phyloP scores from a whole-genome alignment of 1,140 invertebrate genomes.

The Chrysopa pallens region DNA sequence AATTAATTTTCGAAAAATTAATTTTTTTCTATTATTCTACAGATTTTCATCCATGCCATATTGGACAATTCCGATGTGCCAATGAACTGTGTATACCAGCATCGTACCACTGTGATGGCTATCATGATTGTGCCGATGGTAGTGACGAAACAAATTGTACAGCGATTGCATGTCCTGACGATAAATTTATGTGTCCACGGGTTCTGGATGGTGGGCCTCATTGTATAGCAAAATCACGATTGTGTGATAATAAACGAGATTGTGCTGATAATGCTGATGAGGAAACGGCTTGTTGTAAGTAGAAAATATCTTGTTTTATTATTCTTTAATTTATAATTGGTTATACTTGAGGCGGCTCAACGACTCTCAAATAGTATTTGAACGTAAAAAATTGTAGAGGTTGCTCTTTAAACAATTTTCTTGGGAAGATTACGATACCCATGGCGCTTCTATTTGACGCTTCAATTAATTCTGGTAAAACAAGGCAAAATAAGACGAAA shows the following conservation, averaged over 20 bases:
- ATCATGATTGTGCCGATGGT: constrained; percentile 69
- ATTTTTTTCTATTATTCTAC: constrained; percentile 8
- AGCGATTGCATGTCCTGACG: constrained; percentile 71
- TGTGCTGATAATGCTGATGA: constrained; percentile 86
- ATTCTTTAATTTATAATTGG: too few relatives aligned
- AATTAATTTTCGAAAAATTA: background rate
- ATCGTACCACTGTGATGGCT: constrained; percentile 65
- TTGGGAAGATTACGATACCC: too few relatives aligned
- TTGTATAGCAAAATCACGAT: constrained; percentile 71
- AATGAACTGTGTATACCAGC: constrained; percentile 85
- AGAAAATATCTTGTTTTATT: too few relatives aligned
- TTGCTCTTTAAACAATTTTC: too few relatives aligned
- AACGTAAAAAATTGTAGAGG: too few relatives aligned
- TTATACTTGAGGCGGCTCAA: too few relatives aligned
- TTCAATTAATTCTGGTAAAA: too few relatives aligned
- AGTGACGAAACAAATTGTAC: constrained; percentile 84
- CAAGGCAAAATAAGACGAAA: too few relatives aligned
- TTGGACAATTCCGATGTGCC: constrained; percentile 80
- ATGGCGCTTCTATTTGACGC: too few relatives aligned
- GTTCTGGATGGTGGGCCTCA: constrained; percentile 46
- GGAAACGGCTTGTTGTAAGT: constrained; percentile 72
- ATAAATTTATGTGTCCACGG: constrained; percentile 81
- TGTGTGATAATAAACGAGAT: constrained; percentile 80
- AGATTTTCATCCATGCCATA: constrained; percentile 81
- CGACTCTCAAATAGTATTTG: too few relatives aligned